These are phyloP conservation scores for Drosophila meridiana DNA, from an alignment of 2,888 invertebrate species.

Conservation along the genomic window DNA sequence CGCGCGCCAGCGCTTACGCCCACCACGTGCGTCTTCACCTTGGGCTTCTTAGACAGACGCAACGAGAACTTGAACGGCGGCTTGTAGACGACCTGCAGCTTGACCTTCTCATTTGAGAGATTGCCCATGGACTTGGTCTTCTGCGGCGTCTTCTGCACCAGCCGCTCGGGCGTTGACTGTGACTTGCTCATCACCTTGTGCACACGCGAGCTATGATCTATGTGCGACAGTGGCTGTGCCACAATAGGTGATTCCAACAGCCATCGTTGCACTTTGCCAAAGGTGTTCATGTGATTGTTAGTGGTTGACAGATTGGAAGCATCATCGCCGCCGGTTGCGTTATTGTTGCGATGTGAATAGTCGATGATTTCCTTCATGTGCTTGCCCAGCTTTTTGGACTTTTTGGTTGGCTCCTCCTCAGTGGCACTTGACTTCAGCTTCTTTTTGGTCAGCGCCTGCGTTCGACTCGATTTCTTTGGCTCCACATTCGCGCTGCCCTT, in stretches of 20 bases:
- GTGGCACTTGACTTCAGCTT: conserved; percentile 46
- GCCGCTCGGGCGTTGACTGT: conserved; percentile 92
- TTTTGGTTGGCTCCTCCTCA: conserved; percentile 84
- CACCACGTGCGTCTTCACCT: conserved; percentile 85
- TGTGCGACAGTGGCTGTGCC: conserved; percentile 84
- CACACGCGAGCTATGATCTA: conserved; percentile 84
- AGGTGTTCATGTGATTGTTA: conserved; percentile 84
- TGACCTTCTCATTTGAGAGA: conserved; percentile 89
- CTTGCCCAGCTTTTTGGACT: conserved; percentile 85
- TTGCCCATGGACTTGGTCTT: conserved; percentile 91
- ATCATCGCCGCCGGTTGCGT: conserved; percentile 56
- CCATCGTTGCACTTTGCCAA: conserved; percentile 95
- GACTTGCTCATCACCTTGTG: conserved; percentile 90
- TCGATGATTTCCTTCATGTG: conserved; percentile 91
- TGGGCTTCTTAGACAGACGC: conserved; percentile 87
- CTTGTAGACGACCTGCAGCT: conserved; percentile 94
- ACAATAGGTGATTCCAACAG: conserved; percentile 89
- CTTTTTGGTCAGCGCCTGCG: conserved; percentile 56
- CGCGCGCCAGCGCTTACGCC: conserved; percentile 68
- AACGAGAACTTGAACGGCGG: conserved; percentile 95
- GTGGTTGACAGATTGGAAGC: conserved; percentile 85
- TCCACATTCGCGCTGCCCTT: conserved; percentile 68
- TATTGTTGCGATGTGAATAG: conserved; percentile 86
- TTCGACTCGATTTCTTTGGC: conserved; percentile 51
- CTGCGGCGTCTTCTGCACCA: conserved; percentile 87